A percentile compares a stretch with the other conserved stretches of the same genome.
These are phyloP conservation scores for Fissipunctia ypsillon DNA, from an alignment of 2,888 invertebrate species.

Conservation along the genomic window DNA sequence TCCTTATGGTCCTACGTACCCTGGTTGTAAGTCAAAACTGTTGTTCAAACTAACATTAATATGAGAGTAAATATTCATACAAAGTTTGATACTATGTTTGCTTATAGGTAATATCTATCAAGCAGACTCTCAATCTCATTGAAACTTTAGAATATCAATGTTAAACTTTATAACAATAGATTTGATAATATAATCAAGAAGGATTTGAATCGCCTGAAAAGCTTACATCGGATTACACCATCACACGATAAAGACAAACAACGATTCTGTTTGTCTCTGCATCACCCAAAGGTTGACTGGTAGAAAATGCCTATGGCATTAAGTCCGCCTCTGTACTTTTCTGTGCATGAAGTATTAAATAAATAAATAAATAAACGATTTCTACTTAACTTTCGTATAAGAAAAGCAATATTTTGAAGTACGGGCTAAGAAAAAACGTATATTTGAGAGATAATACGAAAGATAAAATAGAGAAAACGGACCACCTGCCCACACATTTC, in stretches of 20 bases:
- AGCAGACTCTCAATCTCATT: constrained; percentile 30
- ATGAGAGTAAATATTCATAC: constrained; percentile 47
- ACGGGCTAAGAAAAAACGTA: not conserved
- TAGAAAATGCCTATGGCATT: no score
- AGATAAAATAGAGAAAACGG: constrained; percentile 31
- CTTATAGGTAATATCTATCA: constrained; percentile 40
- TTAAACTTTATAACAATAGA: constrained; percentile 22
- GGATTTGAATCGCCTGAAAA: constrained; percentile 17
- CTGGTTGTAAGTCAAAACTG: constrained; percentile 55
- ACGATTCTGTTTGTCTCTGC: no score
- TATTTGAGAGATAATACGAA: constrained; percentile 13
- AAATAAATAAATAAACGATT: no score
- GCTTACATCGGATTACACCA: not conserved
- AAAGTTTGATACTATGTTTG: constrained; percentile 45
- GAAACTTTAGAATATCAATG: constrained; percentile 38
- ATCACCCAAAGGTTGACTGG: no score
- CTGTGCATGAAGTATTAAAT: no score
- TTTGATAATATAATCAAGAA: constrained; percentile 8
- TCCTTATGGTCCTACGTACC: constrained; percentile 39
- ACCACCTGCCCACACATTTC: constrained; percentile 46
- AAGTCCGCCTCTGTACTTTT: no score
- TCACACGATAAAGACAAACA: not conserved
- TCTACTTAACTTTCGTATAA: not conserved
- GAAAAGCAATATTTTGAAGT: constrained; percentile 1
- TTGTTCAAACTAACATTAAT: constrained; percentile 59